A percentile compares a stretch with the other conserved stretches of the same genome.
Conservation (phyloP, 2,797 vertebrate genomes). For the Tokudaia tokunoshimensis region DNA sequence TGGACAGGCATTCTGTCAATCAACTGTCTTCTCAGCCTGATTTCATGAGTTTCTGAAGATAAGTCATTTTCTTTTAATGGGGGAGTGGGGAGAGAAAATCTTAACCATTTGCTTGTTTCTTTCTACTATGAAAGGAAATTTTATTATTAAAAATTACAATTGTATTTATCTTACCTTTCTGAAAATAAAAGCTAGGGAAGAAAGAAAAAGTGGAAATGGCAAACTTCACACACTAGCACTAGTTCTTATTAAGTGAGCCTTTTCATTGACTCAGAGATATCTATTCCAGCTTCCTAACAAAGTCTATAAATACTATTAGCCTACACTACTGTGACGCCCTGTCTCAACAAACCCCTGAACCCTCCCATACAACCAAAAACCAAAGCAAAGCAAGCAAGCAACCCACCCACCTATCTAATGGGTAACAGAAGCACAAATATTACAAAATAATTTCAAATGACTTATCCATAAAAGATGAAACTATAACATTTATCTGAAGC, state of each 20-base stretch:
- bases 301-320: not conserved
- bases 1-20: not conserved
- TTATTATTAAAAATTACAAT: conserved; percentile 20
- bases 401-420: not conserved
- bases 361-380: not conserved
- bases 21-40: not conserved
- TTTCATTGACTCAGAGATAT: conserved; percentile 38
- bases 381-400: not conserved
- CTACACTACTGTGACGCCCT: not conserved
- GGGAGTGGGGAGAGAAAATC: not conserved
- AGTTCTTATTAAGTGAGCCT: conserved; percentile 31
- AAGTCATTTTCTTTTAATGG: conserved; percentile 1
- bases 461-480: conserved; percentile 54
- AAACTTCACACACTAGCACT: conserved; percentile 61
- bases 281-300: not conserved
- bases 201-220: not conserved
- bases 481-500: not conserved
- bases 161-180: not conserved
- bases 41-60: conserved; percentile 61
- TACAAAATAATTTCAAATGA: conserved; percentile 27
- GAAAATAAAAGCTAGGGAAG: conserved; percentile 40
- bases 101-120: not conserved
- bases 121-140: conserved; percentile 18
- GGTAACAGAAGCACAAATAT: not conserved
- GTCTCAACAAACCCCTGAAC: not conserved